Conservation (phyloP, 2,113 vertebrate species). For the Serilophus lunatus region DNA sequence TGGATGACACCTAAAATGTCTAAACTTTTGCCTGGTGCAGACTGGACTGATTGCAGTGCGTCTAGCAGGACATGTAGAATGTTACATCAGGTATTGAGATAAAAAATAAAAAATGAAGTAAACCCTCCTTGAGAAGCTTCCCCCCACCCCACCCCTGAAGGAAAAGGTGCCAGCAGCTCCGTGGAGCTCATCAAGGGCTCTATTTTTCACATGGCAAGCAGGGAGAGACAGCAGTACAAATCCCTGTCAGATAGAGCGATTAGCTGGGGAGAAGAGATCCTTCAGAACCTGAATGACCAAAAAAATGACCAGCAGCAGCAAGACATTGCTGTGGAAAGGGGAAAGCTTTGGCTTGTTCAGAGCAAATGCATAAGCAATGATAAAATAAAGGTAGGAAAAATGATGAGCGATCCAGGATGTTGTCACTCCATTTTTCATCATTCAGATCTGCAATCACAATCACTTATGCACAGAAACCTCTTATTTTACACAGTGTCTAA, state of each 20-base stretch:
- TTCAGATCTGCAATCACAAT: neutral
- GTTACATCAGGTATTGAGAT: slow-evolving; percentile 36
- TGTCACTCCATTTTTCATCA: slow-evolving; percentile 22
- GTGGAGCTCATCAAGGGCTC: neutral
- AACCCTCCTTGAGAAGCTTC: neutral
- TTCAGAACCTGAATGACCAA: neutral
- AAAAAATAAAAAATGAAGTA: slow-evolving; percentile 10
- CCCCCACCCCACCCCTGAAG: neutral
- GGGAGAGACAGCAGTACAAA: neutral
- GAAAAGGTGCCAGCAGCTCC: neutral
- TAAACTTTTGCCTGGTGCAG: neutral
- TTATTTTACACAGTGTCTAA: neutral
- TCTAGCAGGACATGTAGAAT: slow-evolving; percentile 19
- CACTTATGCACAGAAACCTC: neutral
- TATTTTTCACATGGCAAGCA: neutral
- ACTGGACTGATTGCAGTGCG: neutral
- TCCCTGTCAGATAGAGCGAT: neutral
- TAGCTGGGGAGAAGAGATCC: neutral
- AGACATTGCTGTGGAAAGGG: neutral
- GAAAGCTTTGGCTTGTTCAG: neutral
- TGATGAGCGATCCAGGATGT: neutral
- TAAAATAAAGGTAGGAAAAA: neutral
- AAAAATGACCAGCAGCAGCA: neutral
- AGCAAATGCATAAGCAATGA: neutral
- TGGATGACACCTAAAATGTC: slow-evolving; percentile 55